Conservation (phyloP, 2,888 invertebrate genomes). For the Melitaea athalia region DNA sequence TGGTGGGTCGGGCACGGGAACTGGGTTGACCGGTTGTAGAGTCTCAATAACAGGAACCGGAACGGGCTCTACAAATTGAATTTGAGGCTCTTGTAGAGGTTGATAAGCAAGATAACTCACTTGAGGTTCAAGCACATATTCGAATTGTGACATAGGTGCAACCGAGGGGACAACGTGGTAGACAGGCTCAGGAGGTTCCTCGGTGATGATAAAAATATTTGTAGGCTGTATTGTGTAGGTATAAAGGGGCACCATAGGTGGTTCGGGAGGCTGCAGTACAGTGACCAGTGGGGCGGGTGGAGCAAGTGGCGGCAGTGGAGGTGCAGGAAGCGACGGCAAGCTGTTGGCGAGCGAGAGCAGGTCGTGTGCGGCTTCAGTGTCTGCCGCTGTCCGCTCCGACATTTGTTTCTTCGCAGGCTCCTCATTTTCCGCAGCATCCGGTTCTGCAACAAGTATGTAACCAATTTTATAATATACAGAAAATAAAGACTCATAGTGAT, state of each 20-base stretch:
- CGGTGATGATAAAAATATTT: slow-evolving; percentile 64
- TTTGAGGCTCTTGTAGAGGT: slow-evolving; percentile 39
- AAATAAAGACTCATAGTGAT: neutral
- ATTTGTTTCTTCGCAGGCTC: slow-evolving; percentile 69
- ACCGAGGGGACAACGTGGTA: slow-evolving; percentile 59
- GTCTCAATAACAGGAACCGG: slow-evolving; percentile 13
- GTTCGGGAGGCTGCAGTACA: slow-evolving; percentile 58
- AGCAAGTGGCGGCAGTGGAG: slow-evolving; percentile 59
- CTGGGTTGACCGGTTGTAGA: neutral
- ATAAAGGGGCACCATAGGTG: slow-evolving; percentile 73
- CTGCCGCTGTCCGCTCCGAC: slow-evolving; percentile 87
- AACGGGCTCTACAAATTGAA: slow-evolving; percentile 24
- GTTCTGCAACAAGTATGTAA: slow-evolving; percentile 34
- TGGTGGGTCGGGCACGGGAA: neutral
- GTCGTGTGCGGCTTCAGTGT: slow-evolving; percentile 94
- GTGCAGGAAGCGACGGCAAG: slow-evolving; percentile 89
- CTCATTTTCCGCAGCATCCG: slow-evolving; percentile 61
- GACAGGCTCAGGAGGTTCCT: slow-evolving; percentile 59
- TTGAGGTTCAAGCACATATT: slow-evolving; percentile 57
- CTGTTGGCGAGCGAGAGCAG: slow-evolving; percentile 89
- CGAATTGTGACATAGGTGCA: slow-evolving; percentile 50
- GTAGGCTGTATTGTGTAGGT: slow-evolving; percentile 86
- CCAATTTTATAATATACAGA: neutral
- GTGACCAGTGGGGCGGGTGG: slow-evolving; percentile 79
- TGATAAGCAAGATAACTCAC: slow-evolving; percentile 61